Percentiles rank a stretch among this genome's conserved stretches.
Evolutionary conservation across 2,888 invertebrate species (phyloP).

Genomic region (Lithophane ornitopus): DNA sequence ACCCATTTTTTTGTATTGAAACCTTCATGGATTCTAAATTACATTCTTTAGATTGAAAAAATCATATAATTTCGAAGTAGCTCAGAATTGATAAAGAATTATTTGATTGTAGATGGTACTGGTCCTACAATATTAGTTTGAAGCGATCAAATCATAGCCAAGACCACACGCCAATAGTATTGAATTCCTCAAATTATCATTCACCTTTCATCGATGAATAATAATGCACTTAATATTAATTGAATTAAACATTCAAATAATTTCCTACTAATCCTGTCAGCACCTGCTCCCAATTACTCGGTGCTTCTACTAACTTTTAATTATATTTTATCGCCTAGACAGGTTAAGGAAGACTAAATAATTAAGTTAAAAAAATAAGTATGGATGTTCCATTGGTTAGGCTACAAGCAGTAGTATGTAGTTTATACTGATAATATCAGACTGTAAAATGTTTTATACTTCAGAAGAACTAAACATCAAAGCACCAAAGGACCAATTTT

Average conservation of each 20-base stretch:
- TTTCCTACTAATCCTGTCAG: conserved; percentile 23
- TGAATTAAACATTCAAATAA: conserved; percentile 53
- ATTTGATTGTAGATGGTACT: neutral
- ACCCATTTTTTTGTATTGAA: neutral
- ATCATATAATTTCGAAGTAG: neutral
- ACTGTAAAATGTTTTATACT: neutral
- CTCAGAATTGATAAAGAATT: neutral
- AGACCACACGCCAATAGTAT: conserved; percentile 9
- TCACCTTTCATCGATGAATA: conserved; percentile 50
- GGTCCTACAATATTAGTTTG: neutral
- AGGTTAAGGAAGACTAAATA: conserved; percentile 12
- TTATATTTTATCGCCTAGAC: conserved; percentile 39
- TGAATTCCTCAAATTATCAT: conserved; percentile 16
- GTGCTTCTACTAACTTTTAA: conserved; percentile 39
- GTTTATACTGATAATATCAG: neutral
- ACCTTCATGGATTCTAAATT: neutral
- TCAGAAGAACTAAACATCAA: neutral
- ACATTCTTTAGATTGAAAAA: neutral
- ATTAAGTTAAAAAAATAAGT: neutral
- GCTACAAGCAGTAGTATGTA: neutral
- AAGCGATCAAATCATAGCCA: neutral
- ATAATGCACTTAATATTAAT: conserved; percentile 42
- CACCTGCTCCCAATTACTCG: conserved; percentile 54
- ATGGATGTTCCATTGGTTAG: neutral
- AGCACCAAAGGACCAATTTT: neutral